Evolutionary conservation across 2,113 vertebrate species (phyloP).

Genomic region (Toxostoma redivivum): DNA sequence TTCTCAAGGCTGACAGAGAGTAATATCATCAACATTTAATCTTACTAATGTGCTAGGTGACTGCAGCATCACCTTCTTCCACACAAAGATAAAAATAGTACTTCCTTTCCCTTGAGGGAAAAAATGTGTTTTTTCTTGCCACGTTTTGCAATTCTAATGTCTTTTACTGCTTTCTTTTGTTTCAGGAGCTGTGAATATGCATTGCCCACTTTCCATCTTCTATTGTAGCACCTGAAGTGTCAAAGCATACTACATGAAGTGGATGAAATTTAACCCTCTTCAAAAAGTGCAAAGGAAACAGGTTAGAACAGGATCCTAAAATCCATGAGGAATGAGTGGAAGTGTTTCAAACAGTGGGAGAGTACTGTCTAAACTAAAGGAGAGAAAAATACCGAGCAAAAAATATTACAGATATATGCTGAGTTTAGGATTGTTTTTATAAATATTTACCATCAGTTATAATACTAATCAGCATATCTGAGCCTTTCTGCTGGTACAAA

Average conservation of each 20-base stretch:
- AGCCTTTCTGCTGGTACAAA: neutral
- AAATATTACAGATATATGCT: neutral
- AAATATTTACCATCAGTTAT: neutral
- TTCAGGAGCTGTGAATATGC: conserved; percentile 15
- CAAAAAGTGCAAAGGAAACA: neutral
- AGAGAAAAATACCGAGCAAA: neutral
- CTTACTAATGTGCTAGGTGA: conserved; percentile 47
- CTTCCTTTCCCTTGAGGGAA: neutral
- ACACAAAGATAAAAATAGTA: conserved; percentile 50
- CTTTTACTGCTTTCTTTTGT: conserved; percentile 26
- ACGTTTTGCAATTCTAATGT: conserved; percentile 56
- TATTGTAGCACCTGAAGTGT: neutral
- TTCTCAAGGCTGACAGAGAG: neutral
- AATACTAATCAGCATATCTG: neutral
- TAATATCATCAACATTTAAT: conserved; percentile 18
- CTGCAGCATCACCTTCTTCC: conserved; percentile 48
- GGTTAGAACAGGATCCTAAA: neutral
- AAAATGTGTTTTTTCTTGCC: neutral
- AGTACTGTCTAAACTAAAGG: neutral
- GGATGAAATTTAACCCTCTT: neutral
- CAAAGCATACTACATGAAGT: neutral
- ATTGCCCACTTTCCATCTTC: neutral
- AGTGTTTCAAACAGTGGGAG: neutral
- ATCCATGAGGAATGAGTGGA: neutral
- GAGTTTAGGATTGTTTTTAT: neutral